Evolutionary conservation across 1,140 invertebrate genomes (phyloP).

Genomic region (Papilio xuthus): DNA sequence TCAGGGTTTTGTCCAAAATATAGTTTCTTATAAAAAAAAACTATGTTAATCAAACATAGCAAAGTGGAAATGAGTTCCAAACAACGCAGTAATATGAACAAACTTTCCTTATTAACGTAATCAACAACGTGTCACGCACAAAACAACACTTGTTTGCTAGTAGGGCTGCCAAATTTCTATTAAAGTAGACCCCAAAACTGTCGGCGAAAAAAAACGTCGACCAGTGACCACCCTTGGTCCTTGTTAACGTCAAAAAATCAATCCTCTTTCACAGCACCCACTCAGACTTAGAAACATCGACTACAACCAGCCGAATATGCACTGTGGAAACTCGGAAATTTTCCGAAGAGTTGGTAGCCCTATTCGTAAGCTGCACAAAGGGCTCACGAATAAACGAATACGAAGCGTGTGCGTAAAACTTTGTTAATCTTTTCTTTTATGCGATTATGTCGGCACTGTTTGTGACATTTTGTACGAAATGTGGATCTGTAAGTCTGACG

Average conservation of each 20-base stretch:
- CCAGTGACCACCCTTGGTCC: neutral
- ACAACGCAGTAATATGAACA: neutral
- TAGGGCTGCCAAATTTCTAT: neutral
- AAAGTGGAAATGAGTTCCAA: neutral
- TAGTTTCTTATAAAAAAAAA: neutral
- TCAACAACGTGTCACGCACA: neutral
- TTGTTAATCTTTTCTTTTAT: neutral
- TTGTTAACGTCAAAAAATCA: too few species aligned
- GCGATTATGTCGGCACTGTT: constrained; percentile 4
- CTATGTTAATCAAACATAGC: neutral
- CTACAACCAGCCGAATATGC: neutral
- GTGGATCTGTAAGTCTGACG: neutral
- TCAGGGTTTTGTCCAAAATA: neutral
- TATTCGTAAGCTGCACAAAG: neutral
- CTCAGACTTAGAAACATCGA: too few species aligned
- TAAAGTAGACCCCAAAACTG: neutral
- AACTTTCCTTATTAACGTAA: constrained; percentile 19
- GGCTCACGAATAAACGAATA: neutral
- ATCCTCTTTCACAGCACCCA: too few species aligned
- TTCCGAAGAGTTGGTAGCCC: neutral
- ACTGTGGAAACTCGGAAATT: neutral
- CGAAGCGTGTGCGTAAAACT: neutral
- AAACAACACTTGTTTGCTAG: constrained; percentile 14
- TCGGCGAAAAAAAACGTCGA: neutral
- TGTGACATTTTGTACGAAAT: neutral